Base-by-base conservation (phyloP, 2,888 invertebrate genomes). In the Torymus aiolomorphi region DNA sequence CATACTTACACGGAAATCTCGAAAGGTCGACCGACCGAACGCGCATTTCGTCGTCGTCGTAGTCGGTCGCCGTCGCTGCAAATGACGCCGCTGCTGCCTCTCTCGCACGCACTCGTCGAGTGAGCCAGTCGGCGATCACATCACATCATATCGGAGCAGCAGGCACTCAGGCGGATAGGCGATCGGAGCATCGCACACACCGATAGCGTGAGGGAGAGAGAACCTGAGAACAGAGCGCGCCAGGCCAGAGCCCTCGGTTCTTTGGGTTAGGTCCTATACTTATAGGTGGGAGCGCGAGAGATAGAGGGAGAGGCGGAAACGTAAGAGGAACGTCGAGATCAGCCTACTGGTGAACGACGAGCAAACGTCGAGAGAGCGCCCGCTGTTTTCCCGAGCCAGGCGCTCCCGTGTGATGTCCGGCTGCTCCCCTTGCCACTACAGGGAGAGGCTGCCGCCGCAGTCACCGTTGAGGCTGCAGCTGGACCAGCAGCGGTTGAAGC, bases 351-450 rank as follows among this genome's bases (percentile, higher is more conserved):
- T 42, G 14, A 20, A 24, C 14, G 49, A 63, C n/a, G 18, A n/a
- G 56, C 14, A 65, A 18, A 4, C 42, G 65, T 42, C 42, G 42
- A 42, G 8, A 42, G 42, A 42, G 42, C 42, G 8, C 42, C 42
- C 42, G 42, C 42, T 42, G 8, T 42, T 42, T 42, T 42, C 42
- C 42, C 42, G 42, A 42, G 42, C 42, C 42, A 42, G 42, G 42
- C 42, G 69, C 54, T 61, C 76, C 62, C 67, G 62, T 80, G 80
- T 80, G 67, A 80, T 80, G 80, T 76, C 59, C 62, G 72, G 67
- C 69, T 57, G 76, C 63, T 51, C 14, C 62, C 24, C 49, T 66
- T n/a, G 24, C 54, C 56, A 49, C 31, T 70, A 42, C 42, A 42
- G 42, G 51, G 52, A 31, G 74, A 69, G 69, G 69, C 62, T 65